These are phyloP conservation scores for Nomada flava DNA, from an alignment of 2,888 invertebrate species.

Conservation along the genomic window DNA sequence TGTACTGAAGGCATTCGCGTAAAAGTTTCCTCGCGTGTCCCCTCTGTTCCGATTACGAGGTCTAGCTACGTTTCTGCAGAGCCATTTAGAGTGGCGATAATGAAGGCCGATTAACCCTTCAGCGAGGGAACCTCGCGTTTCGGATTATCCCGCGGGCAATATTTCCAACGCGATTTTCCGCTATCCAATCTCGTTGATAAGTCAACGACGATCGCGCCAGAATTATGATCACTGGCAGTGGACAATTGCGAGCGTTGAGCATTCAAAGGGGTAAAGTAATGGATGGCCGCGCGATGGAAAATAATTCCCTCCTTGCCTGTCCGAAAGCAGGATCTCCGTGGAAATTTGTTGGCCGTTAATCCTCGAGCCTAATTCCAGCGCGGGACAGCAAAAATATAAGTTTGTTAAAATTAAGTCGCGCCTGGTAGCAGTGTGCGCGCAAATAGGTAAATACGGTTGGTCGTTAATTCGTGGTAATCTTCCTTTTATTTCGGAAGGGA, in stretches of 20 bases:
- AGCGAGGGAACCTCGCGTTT: slow-evolving; percentile 23
- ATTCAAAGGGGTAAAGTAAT: background rate
- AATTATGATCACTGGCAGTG: slow-evolving; percentile 44
- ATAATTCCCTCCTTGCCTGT: slow-evolving; percentile 27
- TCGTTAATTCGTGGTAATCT: slow-evolving; percentile 46
- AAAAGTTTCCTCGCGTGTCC: slow-evolving; percentile 39
- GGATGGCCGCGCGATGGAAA: background rate
- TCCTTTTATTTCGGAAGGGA: slow-evolving; percentile 26
- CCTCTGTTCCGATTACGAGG: background rate
- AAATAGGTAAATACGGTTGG: slow-evolving; percentile 60
- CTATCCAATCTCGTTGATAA: slow-evolving; percentile 54
- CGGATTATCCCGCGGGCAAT: slow-evolving; percentile 41
- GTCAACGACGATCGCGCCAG: slow-evolving; percentile 46
- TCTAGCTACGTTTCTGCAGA: background rate
- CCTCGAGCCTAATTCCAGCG: slow-evolving; percentile 29
- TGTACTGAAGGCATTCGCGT: slow-evolving; percentile 29
- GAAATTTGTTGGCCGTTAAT: slow-evolving; percentile 39
- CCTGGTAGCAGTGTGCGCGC: slow-evolving; percentile 17
- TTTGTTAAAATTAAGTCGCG: slow-evolving; percentile 49
- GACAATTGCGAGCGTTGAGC: slow-evolving; percentile 53
- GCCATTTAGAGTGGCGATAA: slow-evolving; percentile 64
- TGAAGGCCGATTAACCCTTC: slow-evolving; percentile 60
- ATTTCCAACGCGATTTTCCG: slow-evolving; percentile 47
- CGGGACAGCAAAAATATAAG: slow-evolving; percentile 41
- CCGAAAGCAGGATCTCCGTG: slow-evolving; percentile 19